These are phyloP conservation scores for Euwallacea similis DNA, from an alignment of 1,140 invertebrate species.

Conservation along the genomic window DNA sequence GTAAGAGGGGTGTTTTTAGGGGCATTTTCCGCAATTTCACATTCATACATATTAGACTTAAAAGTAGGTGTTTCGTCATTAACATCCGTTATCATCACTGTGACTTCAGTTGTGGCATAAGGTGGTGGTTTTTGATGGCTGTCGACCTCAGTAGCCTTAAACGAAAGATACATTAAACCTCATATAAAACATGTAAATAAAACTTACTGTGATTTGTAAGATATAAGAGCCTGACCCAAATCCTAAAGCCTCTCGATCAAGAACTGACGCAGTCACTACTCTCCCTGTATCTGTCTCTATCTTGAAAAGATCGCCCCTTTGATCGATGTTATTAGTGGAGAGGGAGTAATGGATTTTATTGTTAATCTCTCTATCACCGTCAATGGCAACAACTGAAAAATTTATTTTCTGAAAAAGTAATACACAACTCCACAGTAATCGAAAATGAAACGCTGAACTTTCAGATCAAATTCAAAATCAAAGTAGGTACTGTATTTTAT, in stretches of 20 bases:
- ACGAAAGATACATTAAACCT: conserved; percentile 28
- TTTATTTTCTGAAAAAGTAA: background rate
- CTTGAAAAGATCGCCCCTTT: conserved; percentile 68
- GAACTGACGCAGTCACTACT: conserved; percentile 71
- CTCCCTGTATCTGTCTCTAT: conserved; percentile 80
- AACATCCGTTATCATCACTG: conserved; percentile 90
- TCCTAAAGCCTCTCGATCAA: conserved; percentile 82
- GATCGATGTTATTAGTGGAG: conserved; percentile 72
- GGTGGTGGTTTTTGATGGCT: conserved; percentile 65
- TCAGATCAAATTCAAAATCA: background rate
- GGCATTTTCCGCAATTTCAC: conserved; percentile 90
- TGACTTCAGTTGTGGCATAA: conserved; percentile 83
- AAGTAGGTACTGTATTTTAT: conserved; percentile 5
- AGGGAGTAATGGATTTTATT: conserved; percentile 84
- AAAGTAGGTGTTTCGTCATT: conserved; percentile 93
- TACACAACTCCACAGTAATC: background rate
- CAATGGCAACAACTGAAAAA: conserved; percentile 78
- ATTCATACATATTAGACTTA: conserved; percentile 73
- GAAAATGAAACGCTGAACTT: background rate
- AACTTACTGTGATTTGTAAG: conserved; percentile 58
- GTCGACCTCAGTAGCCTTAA: conserved; percentile 70
- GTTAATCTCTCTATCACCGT: conserved; percentile 90
- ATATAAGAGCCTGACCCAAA: conserved; percentile 85
- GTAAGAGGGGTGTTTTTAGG: conserved; percentile 87
- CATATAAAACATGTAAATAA: background rate